Base-by-base conservation (phyloP, 2,113 vertebrate species). In the Lycaon pictus region DNA sequence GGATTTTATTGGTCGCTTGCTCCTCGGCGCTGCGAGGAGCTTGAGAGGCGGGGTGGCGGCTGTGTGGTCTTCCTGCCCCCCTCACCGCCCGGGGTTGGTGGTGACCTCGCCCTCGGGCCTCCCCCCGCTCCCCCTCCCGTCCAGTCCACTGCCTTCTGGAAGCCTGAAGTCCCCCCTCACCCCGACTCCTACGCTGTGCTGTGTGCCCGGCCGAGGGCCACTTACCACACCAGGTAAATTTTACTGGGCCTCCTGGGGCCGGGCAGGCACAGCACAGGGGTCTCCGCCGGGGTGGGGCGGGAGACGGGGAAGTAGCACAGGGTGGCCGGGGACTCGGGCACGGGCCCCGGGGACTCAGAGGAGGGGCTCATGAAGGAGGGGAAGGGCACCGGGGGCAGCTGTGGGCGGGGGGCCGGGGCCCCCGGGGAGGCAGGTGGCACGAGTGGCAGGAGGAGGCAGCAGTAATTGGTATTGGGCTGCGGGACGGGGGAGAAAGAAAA, bases 251-350 rank as follows among this genome's bases (percentile, higher is more conserved):
- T 95, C 43, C 90, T 65, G 96, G 92, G 96, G 93, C 90, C 22
- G 0, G 93, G 60, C 60, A 98, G 62, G 56, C 94, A 97, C 86
- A 97, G 94, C 87, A 98, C 92, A 32, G 97, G 98, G 86, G 74
- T 97, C 93, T 98, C 95, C 0, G 48, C 11, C 5, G 85, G 95
- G 76, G 72, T 84, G 9, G 96, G 97, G 60, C 55, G 22, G 74
- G 98, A 98, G 90, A 98, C 0, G 0, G 98, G 97, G 77, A 98
- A 98, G 67, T 97, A 97, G 79, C 98, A 96, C 56, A 98, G 92
- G 9, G 95, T 20, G 3, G 95, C 93, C 0, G 96, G 96, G 0
- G 86, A 95, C 93, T 77, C 79, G 0, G 77, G 67, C 43, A 37
- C 0, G 0, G 96, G 74, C 32, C 2, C 71, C 0, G 71, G 88